Percentiles rank a stretch among this genome's conserved stretches.
Conservation (phyloP, 1,140 invertebrate species). For the Scylla paramamosain region DNA sequence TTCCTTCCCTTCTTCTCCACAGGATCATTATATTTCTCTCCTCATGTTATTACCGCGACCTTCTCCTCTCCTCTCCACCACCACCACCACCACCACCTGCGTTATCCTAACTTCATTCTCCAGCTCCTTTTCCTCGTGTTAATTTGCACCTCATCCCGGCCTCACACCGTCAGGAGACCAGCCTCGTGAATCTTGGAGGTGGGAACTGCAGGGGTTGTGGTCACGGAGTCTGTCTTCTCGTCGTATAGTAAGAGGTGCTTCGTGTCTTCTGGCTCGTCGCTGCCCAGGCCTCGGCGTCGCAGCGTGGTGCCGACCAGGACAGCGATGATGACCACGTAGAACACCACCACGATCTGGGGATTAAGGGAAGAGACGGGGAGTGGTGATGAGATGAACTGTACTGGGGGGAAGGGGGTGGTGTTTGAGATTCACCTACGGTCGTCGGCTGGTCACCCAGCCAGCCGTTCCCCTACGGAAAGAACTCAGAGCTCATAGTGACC, state of each 20-base stretch:
- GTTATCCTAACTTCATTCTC: not conserved
- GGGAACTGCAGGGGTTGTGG: constrained; percentile 67
- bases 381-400: not conserved
- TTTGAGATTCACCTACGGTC: not conserved
- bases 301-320: constrained; percentile 76
- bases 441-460: too few relatives aligned
- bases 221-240: constrained; percentile 70
- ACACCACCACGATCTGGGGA: constrained; percentile 75
- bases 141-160: not conserved
- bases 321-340: constrained; percentile 76
- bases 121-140: not conserved
- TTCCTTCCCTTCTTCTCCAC: not conserved
- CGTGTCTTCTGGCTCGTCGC: constrained; percentile 70
- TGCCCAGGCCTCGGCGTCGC: constrained; percentile 62
- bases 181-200: constrained; percentile 75
- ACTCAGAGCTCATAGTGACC: too few relatives aligned
- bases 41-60: not conserved
- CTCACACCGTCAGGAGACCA: constrained; percentile 75
- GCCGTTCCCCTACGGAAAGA: too few relatives aligned
- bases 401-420: not conserved
- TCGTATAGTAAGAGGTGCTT: constrained; percentile 73
- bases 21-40: not conserved
- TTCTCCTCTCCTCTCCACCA: not conserved
- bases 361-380: not conserved
- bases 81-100: not conserved